Percentiles rank a stretch among this genome's conserved stretches.
Conservation (phyloP, 2,888 invertebrate species). For the Blastobasis lacticolella region DNA sequence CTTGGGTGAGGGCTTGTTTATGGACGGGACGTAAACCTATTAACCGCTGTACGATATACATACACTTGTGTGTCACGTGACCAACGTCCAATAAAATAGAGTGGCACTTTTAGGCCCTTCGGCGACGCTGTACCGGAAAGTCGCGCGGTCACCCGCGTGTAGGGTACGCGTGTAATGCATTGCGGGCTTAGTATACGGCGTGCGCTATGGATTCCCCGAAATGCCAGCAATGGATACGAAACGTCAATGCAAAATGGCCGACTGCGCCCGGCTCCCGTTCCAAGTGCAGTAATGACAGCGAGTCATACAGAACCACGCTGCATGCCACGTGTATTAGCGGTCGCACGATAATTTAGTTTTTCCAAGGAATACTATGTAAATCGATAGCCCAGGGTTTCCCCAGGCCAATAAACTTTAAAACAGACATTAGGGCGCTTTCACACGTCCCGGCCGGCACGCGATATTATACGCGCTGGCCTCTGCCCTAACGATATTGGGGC, state of each 20-base stretch:
- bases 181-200: no score
- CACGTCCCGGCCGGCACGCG: neutral
- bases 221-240: no score
- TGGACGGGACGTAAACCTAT: no score
- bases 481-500: neutral
- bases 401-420: conserved; percentile 30
- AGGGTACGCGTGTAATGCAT: no score
- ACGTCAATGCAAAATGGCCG: no score
- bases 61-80: neutral
- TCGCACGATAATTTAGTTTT: neutral
- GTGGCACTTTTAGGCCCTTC: conserved; percentile 2
- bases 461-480: neutral
- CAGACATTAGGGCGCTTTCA: conserved; percentile 1
- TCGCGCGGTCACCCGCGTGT: no score
- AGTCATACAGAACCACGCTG: conserved; percentile 6
- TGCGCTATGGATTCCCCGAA: no score
- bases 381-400: conserved; percentile 46
- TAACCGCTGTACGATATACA: no score
- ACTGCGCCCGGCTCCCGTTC: no score
- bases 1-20: no score
- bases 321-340: conserved; percentile 1
- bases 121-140: no score
- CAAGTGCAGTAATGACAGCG: no score
- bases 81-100: neutral
- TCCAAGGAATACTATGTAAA: conserved; percentile 25